Conservation (phyloP, 2,797 vertebrate genomes). For the Enteromius anoplus region DNA sequence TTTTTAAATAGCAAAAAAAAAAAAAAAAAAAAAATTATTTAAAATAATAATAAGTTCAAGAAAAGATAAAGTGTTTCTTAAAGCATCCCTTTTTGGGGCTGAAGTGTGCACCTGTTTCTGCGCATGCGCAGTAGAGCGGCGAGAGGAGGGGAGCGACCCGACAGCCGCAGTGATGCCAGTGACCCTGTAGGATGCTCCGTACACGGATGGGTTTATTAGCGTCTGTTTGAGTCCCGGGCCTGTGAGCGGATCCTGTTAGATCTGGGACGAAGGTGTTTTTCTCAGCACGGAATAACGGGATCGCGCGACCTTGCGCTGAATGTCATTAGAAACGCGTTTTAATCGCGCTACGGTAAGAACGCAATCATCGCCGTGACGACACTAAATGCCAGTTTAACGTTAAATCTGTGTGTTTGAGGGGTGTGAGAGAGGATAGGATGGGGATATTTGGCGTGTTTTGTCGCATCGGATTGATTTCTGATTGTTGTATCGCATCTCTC, state of each 20-base stretch:
- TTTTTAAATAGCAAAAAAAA: too few species aligned
- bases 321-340: slow-evolving; percentile 68
- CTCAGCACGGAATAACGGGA: slow-evolving; percentile 22
- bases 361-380: not conserved
- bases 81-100: not conserved
- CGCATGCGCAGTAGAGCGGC: slow-evolving; percentile 58
- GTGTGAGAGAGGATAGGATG: too few species aligned
- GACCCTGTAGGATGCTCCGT: slow-evolving; percentile 50
- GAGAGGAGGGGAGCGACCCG: slow-evolving; percentile 44
- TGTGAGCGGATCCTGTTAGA: slow-evolving; percentile 27
- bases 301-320: slow-evolving; percentile 74
- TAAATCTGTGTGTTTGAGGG: not conserved
- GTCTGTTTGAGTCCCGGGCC: not conserved
- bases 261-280: not conserved
- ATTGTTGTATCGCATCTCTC: not conserved
- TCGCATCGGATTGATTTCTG: not conserved
- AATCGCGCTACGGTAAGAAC: slow-evolving; percentile 73
- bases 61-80: not conserved
- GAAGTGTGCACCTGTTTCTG: not conserved
- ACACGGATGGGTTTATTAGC: slow-evolving; percentile 27
- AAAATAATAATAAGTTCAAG: too few species aligned
- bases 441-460: not conserved
- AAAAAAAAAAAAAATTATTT: too few species aligned
- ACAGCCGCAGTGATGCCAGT: slow-evolving; percentile 53
- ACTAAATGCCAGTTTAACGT: not conserved